Evolutionary conservation across 2,888 invertebrate genomes (phyloP).

Genomic region (Caenorhabditis auriculariae): DNA sequence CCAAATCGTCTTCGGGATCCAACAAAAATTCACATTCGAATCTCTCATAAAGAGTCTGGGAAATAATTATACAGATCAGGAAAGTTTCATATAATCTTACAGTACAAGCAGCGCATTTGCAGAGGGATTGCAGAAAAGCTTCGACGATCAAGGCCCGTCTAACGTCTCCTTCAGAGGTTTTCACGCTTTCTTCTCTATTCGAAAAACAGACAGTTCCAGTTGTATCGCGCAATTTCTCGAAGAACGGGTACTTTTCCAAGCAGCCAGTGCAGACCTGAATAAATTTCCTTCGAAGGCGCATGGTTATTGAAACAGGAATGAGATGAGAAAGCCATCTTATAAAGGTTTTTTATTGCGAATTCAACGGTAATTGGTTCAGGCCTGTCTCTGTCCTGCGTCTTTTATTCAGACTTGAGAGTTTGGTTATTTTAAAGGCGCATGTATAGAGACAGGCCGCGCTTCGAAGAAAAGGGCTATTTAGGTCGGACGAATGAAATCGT

Average conservation of each 20-base stretch:
- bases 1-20: conserved; percentile 41
- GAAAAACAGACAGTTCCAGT: conserved; percentile 1
- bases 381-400: too few relatives aligned
- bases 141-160: background rate
- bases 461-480: too few relatives aligned
- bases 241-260: background rate
- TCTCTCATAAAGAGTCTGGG: conserved; percentile 18
- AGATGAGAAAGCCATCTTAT: too few relatives aligned
- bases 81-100: conserved; percentile 4
- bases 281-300: too few relatives aligned
- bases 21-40: conserved; percentile 39
- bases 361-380: too few relatives aligned
- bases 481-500: too few relatives aligned
- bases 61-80: background rate
- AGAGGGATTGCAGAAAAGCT: conserved; percentile 15
- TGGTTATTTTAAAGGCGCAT: too few relatives aligned
- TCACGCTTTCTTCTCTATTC: background rate
- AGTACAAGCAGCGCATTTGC: conserved; percentile 33
- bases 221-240: too few relatives aligned
- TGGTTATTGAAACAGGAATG: too few relatives aligned
- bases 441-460: too few relatives aligned
- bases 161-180: conserved; percentile 3
- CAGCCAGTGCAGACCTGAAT: background rate
- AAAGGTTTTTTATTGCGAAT: too few relatives aligned
- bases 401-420: too few relatives aligned